Conservation (phyloP, 2,888 invertebrate species). For the Allacma fusca region DNA sequence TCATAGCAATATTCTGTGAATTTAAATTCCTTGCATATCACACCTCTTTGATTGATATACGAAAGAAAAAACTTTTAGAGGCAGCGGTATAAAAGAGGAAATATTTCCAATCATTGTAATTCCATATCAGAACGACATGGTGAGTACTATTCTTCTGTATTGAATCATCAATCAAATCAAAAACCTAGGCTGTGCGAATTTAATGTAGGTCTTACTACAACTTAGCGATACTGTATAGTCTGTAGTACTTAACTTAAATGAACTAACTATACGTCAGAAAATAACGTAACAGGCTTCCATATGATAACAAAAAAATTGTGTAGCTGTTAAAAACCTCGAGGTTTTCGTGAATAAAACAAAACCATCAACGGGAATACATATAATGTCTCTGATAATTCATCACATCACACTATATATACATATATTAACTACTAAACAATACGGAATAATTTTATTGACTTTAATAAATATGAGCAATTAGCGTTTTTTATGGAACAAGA, state of each 20-base stretch:
- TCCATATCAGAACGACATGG: neutral
- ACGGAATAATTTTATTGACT: neutral
- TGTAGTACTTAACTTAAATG: neutral
- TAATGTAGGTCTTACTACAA: slow-evolving; percentile 1
- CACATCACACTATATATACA: no score
- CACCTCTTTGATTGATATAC: no score
- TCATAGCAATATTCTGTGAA: neutral
- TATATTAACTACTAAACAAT: neutral
- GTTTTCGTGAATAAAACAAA: no score
- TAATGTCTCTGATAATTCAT: no score
- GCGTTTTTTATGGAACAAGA: slow-evolving; percentile 4
- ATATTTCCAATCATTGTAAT: neutral
- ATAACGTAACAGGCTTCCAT: slow-evolving; percentile 3
- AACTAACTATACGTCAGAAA: neutral
- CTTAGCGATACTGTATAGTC: neutral
- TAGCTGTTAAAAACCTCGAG: no score
- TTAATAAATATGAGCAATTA: neutral
- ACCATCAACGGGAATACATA: no score
- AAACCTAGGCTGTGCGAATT: neutral
- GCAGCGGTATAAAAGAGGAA: no score
- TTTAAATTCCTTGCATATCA: neutral
- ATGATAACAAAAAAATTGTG: neutral
- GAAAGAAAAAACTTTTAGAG: no score
- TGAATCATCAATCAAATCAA: no score
- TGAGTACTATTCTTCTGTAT: no score